phyloP scores from a whole-genome alignment of 2,888 invertebrate genomes.

The Dynastes hyllus region DNA sequence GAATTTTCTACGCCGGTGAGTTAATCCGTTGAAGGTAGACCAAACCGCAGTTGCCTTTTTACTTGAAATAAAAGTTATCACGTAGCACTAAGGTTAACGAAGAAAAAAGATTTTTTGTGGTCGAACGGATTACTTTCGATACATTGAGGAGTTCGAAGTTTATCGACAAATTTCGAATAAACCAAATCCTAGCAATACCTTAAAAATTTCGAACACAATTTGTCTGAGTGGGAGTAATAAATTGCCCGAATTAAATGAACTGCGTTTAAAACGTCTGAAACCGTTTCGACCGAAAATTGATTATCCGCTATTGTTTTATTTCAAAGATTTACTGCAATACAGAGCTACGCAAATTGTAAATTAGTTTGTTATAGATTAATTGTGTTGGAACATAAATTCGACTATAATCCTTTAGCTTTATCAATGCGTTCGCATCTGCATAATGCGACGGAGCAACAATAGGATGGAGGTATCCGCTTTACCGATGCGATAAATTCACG shows the following conservation, averaged over 20 bases:
- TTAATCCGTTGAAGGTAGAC: no score
- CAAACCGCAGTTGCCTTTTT: no score
- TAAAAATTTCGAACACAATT: no score
- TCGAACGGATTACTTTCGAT: no score
- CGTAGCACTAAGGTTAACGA: no score
- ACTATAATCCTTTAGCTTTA: conserved; percentile 51
- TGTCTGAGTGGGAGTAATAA: not conserved
- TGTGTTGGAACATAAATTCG: conserved; percentile 51
- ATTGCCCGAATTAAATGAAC: conserved; percentile 23
- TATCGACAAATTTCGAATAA: no score
- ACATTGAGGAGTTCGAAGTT: no score
- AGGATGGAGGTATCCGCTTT: conserved; percentile 8
- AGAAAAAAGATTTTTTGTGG: no score
- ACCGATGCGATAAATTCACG: not conserved
- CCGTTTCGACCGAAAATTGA: conserved; percentile 40
- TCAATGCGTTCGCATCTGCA: conserved; percentile 46
- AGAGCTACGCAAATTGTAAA: conserved; percentile 51
- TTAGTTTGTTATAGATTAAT: conserved; percentile 54
- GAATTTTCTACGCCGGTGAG: no score
- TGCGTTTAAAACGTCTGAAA: conserved; percentile 37
- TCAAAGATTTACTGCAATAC: conserved; percentile 43
- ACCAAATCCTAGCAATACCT: no score
- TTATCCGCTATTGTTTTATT: conserved; percentile 44
- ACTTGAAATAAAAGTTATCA: no score
- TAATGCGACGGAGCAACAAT: conserved; percentile 41